Percentiles rank a stretch among this genome's conserved stretches.
Evolutionary conservation across 1,140 invertebrate species (phyloP).

Genomic region (Aphis gossypii): DNA sequence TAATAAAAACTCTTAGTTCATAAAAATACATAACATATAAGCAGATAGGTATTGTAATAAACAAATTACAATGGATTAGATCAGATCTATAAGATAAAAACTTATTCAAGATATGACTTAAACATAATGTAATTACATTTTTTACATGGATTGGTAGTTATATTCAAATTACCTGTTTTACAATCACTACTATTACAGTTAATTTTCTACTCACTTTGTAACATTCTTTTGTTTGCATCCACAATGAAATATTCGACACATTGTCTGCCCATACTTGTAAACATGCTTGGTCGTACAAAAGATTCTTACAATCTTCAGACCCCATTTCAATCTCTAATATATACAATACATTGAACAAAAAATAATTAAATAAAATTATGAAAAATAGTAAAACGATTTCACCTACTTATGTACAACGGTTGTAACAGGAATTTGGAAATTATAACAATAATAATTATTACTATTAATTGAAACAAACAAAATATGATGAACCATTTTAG

Average conservation of each 20-base stretch:
- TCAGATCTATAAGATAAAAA: background rate
- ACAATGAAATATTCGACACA: background rate
- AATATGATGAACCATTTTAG: background rate
- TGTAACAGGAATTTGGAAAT: background rate
- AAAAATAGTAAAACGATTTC: background rate
- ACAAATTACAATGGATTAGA: background rate
- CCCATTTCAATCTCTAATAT: background rate
- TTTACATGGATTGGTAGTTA: background rate
- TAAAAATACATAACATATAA: background rate
- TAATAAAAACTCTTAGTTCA: background rate
- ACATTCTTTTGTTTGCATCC: slow-evolving; percentile 57
- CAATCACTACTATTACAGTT: background rate
- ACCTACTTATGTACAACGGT: background rate
- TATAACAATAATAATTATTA: background rate
- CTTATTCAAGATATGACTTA: background rate
- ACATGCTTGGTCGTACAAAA: slow-evolving; percentile 36
- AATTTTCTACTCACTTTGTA: slow-evolving; percentile 49
- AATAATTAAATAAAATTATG: background rate
- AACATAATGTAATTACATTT: background rate
- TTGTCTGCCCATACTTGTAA: slow-evolving; percentile 46
- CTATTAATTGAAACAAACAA: background rate
- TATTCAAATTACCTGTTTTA: background rate
- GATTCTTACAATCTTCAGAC: slow-evolving; percentile 5
- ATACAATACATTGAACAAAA: background rate
- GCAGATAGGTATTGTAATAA: background rate